Percentiles rank a stretch among this genome's conserved stretches.
phyloP scores from a whole-genome alignment of 2,888 invertebrate genomes.

The Epistrophe grossulariae region DNA sequence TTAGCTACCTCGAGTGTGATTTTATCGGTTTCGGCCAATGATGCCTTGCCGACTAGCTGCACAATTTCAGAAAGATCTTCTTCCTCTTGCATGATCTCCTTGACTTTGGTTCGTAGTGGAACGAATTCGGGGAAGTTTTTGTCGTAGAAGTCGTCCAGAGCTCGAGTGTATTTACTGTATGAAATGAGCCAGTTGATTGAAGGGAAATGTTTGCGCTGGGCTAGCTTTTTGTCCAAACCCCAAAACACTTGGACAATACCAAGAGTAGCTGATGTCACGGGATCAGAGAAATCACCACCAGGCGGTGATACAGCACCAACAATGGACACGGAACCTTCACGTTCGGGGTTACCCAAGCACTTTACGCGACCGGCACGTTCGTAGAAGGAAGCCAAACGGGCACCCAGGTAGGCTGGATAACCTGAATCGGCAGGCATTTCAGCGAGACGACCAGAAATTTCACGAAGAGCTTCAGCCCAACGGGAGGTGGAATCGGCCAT shows the following conservation, averaged over 20 bases:
- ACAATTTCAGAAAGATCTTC: constrained; percentile 99
- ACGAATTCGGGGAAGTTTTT: constrained; percentile 99
- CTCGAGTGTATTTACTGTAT: constrained; percentile 98
- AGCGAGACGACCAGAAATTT: constrained; percentile 97
- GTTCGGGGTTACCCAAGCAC: constrained; percentile 97
- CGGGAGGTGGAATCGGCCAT: constrained; percentile 99
- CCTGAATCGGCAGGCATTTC: constrained; percentile 99
- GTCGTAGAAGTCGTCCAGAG: constrained; percentile 99
- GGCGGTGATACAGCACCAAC: constrained; percentile 99
- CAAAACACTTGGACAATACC: constrained; percentile 99
- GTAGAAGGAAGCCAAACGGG: constrained; percentile 99
- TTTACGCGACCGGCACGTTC: constrained; percentile 99
- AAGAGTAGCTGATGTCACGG: constrained; percentile 99
- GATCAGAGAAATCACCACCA: constrained; percentile 99
- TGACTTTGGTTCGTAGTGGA: constrained; percentile 95
- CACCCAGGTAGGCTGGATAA: constrained; percentile 99
- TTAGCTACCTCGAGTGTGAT: constrained; percentile 99
- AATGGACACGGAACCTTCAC: constrained; percentile 99
- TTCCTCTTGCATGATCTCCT: constrained; percentile 98
- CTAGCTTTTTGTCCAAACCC: constrained; percentile 99
- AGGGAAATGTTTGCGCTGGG: constrained; percentile 99
- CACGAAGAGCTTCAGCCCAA: constrained; percentile 99
- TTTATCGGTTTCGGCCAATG: constrained; percentile 98
- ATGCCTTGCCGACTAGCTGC: constrained; percentile 99
- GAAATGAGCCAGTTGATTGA: constrained; percentile 99